Evolutionary conservation across 2,888 invertebrate species (phyloP), one percentile per base, ranked within the genome.

Genomic region (Cephus nigrinus): DNA sequence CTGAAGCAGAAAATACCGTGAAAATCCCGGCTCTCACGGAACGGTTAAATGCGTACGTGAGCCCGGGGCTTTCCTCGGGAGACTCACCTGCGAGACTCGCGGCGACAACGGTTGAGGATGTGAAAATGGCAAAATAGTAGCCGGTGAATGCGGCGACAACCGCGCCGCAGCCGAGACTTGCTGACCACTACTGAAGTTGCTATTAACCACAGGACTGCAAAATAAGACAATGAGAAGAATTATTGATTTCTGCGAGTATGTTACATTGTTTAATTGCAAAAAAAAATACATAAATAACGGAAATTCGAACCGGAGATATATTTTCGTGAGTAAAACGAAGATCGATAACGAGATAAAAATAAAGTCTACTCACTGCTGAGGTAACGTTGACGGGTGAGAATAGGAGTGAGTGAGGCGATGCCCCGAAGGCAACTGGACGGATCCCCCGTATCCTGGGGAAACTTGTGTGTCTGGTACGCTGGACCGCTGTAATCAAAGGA

Each of bases 391-490:
- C 80, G 90, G 89, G 84, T 91, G 91, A 82, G 91, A 88, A 83
- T 91, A 91, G 83, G 91, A 88, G 84, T 91, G 91, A 84, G 88
- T 86, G 85, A 91, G 89, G 86, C 91, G 91, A 84, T 91, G 91
- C 86, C 90, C 89, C 84, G 90, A 87, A 88, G 91, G 86, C 89
- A 91, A 91, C 84, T 91, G 91, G 91, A 91, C 91, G 91, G 91
- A 91, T 89, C 90, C 91, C 84, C 93, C 92, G 89, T 93, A 94
- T 87, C 93, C 93, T 69, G 95, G 95, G 85, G 95, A 95, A 82
- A 95, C 92, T 89, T 95, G 93, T 75, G 93, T 92, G 86, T 93
- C 93, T 85, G 93, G 90, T 83, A 93, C 92, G 86, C 92, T 93
- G 73, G 93, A 93, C 82, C 93, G 92, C 93, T 93, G 86, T 55